Percentiles rank a stretch among this genome's conserved stretches.
These are phyloP conservation scores for Nerophis lumbriciformis DNA, from an alignment of 2,113 vertebrate genomes.

Conservation along the genomic window DNA sequence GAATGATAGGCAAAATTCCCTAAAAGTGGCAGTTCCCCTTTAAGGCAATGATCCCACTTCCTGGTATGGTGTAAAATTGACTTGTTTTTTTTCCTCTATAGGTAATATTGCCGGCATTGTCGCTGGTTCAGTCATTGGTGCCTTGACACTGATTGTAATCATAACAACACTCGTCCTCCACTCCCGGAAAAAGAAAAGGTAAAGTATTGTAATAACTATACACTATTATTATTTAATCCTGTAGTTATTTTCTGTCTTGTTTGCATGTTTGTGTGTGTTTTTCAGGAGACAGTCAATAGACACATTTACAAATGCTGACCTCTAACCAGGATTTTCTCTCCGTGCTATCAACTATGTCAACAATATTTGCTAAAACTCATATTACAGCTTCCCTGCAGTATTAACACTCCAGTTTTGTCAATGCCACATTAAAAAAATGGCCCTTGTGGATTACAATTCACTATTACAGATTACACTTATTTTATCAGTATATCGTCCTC, in stretches of 20 bases:
- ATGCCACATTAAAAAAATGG: neutral
- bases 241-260: neutral
- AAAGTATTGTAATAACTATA: neutral
- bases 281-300: constrained; percentile 38
- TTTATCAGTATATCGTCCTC: too few species aligned
- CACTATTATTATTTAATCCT: too few species aligned
- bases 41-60: too few species aligned
- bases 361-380: neutral
- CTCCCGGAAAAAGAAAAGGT: constrained; percentile 48
- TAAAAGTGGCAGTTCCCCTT: too few species aligned
- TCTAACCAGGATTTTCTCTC: constrained; percentile 6
- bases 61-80: constrained; percentile 2
- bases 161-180: constrained; percentile 28
- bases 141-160: constrained; percentile 23
- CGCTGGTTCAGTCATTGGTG: constrained; percentile 54
- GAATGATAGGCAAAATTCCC: too few species aligned
- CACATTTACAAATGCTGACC: accelerated
- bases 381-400: neutral
- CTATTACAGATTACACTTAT: too few species aligned
- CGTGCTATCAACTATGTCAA: neutral
- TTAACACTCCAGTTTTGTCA: constrained; percentile 15
- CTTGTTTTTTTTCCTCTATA: constrained; percentile 21
- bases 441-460: too few species aligned
- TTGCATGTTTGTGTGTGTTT: neutral
- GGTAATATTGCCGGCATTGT: constrained; percentile 48